Percentiles rank a stretch among this genome's conserved stretches.
Evolutionary conservation across 2,888 invertebrate species (phyloP).

Genomic region (Drosophila aldrichi): DNA sequence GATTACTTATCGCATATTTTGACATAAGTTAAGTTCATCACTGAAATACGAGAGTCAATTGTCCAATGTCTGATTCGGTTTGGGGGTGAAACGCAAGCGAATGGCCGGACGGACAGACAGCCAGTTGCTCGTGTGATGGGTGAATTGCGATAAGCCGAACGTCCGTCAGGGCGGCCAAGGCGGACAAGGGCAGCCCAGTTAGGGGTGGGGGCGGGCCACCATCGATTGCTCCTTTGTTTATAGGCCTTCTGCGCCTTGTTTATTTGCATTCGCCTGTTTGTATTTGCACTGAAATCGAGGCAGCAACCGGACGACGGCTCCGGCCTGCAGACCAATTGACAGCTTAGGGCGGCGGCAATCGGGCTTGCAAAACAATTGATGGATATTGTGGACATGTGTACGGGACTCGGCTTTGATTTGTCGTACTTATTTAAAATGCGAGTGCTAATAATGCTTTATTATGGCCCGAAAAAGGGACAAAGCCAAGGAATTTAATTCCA

Average conservation of each 20-base stretch:
- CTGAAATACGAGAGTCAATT: conserved; percentile 82
- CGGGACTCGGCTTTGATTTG: conserved; percentile 42
- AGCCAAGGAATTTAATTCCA: conserved; percentile 48
- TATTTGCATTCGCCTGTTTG: conserved; percentile 79
- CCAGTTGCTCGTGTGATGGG: conserved; percentile 65
- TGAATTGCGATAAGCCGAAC: conserved; percentile 77
- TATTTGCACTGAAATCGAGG: conserved; percentile 80
- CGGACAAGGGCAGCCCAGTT: background rate
- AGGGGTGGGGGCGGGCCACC: conserved; percentile 24
- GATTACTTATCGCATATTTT: conserved; percentile 84
- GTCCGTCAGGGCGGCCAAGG: conserved; percentile 30
- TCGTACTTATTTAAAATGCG: conserved; percentile 46
- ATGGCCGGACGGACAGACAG: conserved; percentile 18
- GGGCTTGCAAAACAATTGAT: conserved; percentile 56
- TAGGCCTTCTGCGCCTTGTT: conserved; percentile 73
- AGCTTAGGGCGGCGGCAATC: conserved; percentile 52
- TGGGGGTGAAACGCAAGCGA: conserved; percentile 49
- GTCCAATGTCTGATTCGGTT: conserved; percentile 46
- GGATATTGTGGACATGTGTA: conserved; percentile 58
- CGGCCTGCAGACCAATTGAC: conserved; percentile 70
- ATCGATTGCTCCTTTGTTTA: conserved; percentile 73
- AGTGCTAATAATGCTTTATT: conserved; percentile 62
- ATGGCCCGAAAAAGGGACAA: conserved; percentile 31
- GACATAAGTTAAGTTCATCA: conserved; percentile 83
- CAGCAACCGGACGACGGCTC: conserved; percentile 44